Conservation (phyloP, 2,888 invertebrate species). For the Pecten maximus region DNA sequence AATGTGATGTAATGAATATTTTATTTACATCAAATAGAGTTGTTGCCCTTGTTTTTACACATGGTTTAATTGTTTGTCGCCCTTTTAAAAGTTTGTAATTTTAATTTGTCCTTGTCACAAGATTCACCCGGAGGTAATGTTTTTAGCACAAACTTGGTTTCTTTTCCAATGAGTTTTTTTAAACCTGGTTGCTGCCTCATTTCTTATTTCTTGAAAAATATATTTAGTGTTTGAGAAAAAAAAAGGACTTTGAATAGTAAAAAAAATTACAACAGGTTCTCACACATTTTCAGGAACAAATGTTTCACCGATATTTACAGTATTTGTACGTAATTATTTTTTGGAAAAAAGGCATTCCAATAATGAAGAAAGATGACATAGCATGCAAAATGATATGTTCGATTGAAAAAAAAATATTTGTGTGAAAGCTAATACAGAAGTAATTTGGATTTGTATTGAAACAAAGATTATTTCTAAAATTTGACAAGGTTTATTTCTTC, state of each 20-base stretch:
- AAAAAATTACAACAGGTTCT: background rate
- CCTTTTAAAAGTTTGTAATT: background rate
- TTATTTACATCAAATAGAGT: background rate
- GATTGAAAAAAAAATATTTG: no score
- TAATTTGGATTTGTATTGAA: no score
- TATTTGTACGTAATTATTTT: no score
- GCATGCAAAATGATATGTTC: no score
- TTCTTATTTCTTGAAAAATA: background rate
- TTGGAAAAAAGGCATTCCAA: no score
- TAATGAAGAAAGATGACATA: no score
- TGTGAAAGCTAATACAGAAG: no score
- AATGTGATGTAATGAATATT: background rate
- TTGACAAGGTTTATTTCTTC: no score
- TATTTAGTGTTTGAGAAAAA: background rate
- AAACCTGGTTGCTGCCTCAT: slow-evolving; percentile 3
- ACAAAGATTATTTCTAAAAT: no score
- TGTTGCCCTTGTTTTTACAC: background rate
- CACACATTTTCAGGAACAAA: background rate
- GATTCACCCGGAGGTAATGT: slow-evolving; percentile 1
- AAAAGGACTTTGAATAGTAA: background rate
- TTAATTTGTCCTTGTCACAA: slow-evolving; percentile 7
- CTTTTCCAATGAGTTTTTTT: background rate
- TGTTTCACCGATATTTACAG: no score
- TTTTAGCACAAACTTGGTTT: background rate
- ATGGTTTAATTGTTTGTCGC: background rate